Conservation (phyloP, 2,888 invertebrate species). For the Eristalis pertinax region DNA sequence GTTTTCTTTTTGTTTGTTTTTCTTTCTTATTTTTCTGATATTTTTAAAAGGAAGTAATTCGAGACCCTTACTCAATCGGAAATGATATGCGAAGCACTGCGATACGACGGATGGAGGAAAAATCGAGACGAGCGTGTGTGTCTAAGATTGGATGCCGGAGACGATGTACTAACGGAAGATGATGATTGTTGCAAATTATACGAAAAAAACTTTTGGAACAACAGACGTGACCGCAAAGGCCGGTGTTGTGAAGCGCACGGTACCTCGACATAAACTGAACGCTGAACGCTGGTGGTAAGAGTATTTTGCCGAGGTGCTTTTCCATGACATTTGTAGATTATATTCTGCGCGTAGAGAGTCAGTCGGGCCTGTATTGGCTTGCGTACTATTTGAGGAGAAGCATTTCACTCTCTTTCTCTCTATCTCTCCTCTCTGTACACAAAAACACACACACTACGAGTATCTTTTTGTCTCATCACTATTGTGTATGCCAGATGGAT, state of each 20-base stretch:
- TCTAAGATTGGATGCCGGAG: constrained; percentile 28
- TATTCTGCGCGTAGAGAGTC: constrained; percentile 61
- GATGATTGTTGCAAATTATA: constrained; percentile 55
- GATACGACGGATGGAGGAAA: constrained; percentile 5
- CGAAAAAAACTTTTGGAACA: constrained; percentile 33
- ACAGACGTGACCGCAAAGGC: constrained; percentile 10
- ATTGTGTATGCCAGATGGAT: constrained; percentile 47
- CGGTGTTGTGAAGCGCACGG: constrained; percentile 41
- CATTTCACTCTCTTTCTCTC: too few species aligned
- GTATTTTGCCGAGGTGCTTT: constrained; percentile 39
- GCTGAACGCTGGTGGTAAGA: constrained; percentile 37
- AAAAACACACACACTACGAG: background rate
- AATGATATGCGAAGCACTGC: constrained; percentile 12
- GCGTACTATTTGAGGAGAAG: constrained; percentile 7
- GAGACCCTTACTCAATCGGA: constrained; percentile 1
- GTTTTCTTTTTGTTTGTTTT: background rate
- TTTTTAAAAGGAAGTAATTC: constrained; percentile 1
- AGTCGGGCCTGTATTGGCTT: constrained; percentile 8
- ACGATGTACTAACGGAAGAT: constrained; percentile 35
- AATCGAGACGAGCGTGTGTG: background rate
- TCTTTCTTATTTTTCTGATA: too few species aligned
- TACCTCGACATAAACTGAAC: constrained; percentile 56
- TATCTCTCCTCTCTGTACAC: background rate
- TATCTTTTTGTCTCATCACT: constrained; percentile 1
- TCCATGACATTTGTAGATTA: constrained; percentile 56